phyloP scores from a whole-genome alignment of 2,797 vertebrate species.

The Tamandua tetradactyla region DNA sequence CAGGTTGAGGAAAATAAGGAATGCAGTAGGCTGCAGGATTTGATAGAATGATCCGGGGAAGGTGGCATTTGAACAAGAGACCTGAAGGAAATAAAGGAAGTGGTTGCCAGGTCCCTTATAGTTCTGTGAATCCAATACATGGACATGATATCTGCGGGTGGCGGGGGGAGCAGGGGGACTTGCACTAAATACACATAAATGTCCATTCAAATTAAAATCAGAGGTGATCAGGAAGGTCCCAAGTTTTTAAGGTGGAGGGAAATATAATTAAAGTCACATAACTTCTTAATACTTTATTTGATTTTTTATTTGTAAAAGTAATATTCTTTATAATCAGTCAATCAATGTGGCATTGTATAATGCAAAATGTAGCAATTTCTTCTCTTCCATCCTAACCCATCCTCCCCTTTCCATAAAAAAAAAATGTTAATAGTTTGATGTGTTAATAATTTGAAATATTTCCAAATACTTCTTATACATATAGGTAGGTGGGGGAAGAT shows the following conservation, averaged over 20 bases:
- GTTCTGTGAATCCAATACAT: neutral
- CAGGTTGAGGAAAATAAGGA: neutral
- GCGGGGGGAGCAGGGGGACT: neutral
- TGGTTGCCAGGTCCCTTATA: neutral
- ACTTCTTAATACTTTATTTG: slow-evolving; percentile 2
- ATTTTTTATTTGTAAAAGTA: slow-evolving; percentile 37
- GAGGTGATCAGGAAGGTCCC: neutral
- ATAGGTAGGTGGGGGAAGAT: neutral
- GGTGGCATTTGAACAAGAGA: neutral
- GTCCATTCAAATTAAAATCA: neutral
- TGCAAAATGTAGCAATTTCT: neutral
- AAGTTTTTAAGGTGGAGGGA: neutral
- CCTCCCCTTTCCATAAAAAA: slow-evolving; percentile 35
- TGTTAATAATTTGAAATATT: too few relatives aligned
- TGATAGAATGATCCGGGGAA: neutral
- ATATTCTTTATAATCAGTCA: neutral
- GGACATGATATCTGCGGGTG: neutral
- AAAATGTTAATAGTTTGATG: neutral
- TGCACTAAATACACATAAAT: neutral
- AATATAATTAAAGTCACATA: neutral
- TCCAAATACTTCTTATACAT: neutral
- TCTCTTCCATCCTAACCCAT: neutral
- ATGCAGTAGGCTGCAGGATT: neutral
- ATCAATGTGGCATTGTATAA: neutral
- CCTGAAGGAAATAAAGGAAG: neutral